Evolutionary conservation across 2,888 invertebrate genomes (phyloP), one percentile per base, ranked within the genome.

Genomic region (Mechanitis messenoides): DNA sequence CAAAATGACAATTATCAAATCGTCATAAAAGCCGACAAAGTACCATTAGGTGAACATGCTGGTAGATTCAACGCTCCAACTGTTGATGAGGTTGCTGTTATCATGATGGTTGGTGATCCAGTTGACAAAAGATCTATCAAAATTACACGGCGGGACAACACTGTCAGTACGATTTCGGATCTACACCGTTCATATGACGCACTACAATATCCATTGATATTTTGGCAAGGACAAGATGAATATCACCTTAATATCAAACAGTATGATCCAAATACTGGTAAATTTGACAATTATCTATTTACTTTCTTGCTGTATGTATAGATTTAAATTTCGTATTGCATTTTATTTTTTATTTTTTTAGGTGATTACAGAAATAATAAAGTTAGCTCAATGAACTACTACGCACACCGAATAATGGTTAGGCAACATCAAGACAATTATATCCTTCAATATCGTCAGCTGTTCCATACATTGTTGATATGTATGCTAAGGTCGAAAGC

Each of bases 381-480:
- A 55, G 68, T 68, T 50, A 20, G 20, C 20, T 20, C 20, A 20
- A 20, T 20, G 20, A 20, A 20, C 20, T 20, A 20, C 20, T 20
- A 64, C 20, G 64, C 28, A 54, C 62, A 20, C 56, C 6, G 35
- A 58, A 59, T 35, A 65, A 56, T n/a, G n/a, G n/a, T n/a, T n/a
- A n/a, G n/a, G n/a, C n/a, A n/a, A n/a, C n/a, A n/a, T n/a, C 20
- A 20, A 20, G 20, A 20, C 20, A 20, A 20, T 20, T 20, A 20
- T 69, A 68, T 45, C 28, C 57, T 76, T 53, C 46, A 62, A 53
- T 79, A 54, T 20, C 70, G 76, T 7, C 59, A 63, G 38, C 57
- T 82, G 0, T 76, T 72, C 59, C 69, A 76, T 81, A 62, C 62
- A 53, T 69, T 1, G 81, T 82, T 12, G 77, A 68, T 53, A 54